Evolutionary conservation across 2,888 invertebrate species (phyloP), one percentile per base, ranked within the genome.

Genomic region (Nomada ferruginata): DNA sequence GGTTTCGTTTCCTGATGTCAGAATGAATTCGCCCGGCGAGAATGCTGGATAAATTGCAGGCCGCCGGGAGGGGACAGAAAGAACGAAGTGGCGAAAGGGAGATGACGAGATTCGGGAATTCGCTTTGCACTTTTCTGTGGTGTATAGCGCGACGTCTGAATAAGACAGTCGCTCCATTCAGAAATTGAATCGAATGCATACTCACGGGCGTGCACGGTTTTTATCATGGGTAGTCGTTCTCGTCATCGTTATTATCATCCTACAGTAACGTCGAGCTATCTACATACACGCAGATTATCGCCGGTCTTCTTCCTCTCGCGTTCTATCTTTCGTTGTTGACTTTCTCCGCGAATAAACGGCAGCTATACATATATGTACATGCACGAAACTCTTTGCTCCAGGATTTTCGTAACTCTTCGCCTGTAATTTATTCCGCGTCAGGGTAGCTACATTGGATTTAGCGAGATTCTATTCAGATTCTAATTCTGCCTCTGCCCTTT

Each of bases 151-250:
- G 84, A 72, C 84, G 89, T 87, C 87, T 90, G 89, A 91, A 91
- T 89, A 90, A 91, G 90, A 90, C 87, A 89, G 86, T 89, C 84
- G 79, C 85, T 78, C 83, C 83, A 89, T 90, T 90, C 88, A 90
- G 81, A 82, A 83, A 89, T 86, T 86, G 89, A 89, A 91, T 88
- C 83, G 89, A 88, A 89, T 81, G 85, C 86, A 88, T 87, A 84
- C 84, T 79, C 70, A 82, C 80, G 71, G 71, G 76, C 82, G 83
- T 79, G 72, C 77, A 82, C 85, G 20, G 20, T 77, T 66, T 89
- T 89, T 88, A 88, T 89, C 85, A 87, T 89, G 86, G 75, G 61
- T 59, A 47, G 53, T 57, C 63, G 59, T 69, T 77, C 59, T 74
- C 75, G 61, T 75, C 52, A 75, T 76, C 78, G 78, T 87, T 84